Conservation (phyloP, 2,888 invertebrate species). For the Thalpophila matura region DNA sequence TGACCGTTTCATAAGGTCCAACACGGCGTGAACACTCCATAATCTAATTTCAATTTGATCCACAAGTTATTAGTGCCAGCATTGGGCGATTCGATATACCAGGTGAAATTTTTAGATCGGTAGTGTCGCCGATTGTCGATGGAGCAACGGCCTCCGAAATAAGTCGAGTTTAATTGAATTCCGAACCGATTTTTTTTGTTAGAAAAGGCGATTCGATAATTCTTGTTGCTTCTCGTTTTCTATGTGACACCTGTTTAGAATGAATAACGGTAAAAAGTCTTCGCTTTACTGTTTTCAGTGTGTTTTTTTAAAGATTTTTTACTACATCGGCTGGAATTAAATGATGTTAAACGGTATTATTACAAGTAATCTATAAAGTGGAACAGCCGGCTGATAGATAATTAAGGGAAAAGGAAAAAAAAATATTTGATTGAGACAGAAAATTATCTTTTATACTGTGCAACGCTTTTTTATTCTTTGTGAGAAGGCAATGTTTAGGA, state of each 20-base stretch:
- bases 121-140: slow-evolving; percentile 81
- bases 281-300: slow-evolving; percentile 65
- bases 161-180: slow-evolving; percentile 87
- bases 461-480: not conserved
- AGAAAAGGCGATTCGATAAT: slow-evolving; percentile 67
- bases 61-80: slow-evolving; percentile 81
- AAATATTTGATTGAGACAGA: slow-evolving; percentile 27
- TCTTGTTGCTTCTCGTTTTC: slow-evolving; percentile 71
- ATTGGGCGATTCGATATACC: slow-evolving; percentile 83
- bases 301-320: slow-evolving; percentile 61
- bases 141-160: slow-evolving; percentile 81
- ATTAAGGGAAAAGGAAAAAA: slow-evolving; percentile 40
- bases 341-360: slow-evolving; percentile 65
- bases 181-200: slow-evolving; percentile 78
- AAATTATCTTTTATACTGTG: slow-evolving; percentile 22
- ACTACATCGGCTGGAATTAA: slow-evolving; percentile 49
- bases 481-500: not conserved
- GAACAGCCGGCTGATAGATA: slow-evolving; percentile 33
- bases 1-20: slow-evolving; percentile 86
- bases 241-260: slow-evolving; percentile 69
- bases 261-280: slow-evolving; percentile 70
- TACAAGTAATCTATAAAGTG: slow-evolving; percentile 54
- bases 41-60: slow-evolving; percentile 89
- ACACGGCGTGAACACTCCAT: slow-evolving; percentile 83
- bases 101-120: slow-evolving; percentile 80